phyloP scores from a whole-genome alignment of 1,140 invertebrate genomes.

The Leucophenga varia region DNA sequence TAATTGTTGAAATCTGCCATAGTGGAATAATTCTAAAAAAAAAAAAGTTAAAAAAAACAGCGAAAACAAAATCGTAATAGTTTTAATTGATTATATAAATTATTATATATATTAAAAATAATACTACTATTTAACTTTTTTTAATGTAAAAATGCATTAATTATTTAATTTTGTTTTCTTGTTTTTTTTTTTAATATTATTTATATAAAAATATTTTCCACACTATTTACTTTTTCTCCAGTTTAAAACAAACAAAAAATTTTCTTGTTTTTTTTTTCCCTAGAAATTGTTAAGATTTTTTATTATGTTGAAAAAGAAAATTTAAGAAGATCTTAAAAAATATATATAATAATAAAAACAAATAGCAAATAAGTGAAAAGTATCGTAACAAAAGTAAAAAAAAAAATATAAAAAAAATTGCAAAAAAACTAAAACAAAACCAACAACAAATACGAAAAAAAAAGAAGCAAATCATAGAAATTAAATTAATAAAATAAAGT shows the following conservation, averaged over 20 bases:
- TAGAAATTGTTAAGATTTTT: conserved; percentile 35
- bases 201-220: conserved; percentile 38
- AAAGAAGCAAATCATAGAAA: conserved; percentile 44
- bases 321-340: conserved; percentile 1
- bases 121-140: too few relatives aligned
- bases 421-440: conserved; percentile 26
- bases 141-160: too few relatives aligned
- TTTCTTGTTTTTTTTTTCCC: conserved; percentile 22
- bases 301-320: conserved; percentile 38
- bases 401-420: conserved; percentile 40
- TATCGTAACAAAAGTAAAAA: conserved; percentile 39
- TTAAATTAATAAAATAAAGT: conserved; percentile 48
- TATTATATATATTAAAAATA: conserved; percentile 1
- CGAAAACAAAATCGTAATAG: too few relatives aligned
- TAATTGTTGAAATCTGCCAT: neutral
- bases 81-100: too few relatives aligned
- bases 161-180: too few relatives aligned
- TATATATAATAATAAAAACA: neutral
- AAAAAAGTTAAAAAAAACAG: too few relatives aligned
- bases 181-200: too few relatives aligned
- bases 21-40: neutral
- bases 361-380: conserved; percentile 36
- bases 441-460: conserved; percentile 30
- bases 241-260: too few relatives aligned
- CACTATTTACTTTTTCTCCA: conserved; percentile 39